Conservation (phyloP, 1,140 invertebrate genomes). For the Dufourea novaeangliae region DNA sequence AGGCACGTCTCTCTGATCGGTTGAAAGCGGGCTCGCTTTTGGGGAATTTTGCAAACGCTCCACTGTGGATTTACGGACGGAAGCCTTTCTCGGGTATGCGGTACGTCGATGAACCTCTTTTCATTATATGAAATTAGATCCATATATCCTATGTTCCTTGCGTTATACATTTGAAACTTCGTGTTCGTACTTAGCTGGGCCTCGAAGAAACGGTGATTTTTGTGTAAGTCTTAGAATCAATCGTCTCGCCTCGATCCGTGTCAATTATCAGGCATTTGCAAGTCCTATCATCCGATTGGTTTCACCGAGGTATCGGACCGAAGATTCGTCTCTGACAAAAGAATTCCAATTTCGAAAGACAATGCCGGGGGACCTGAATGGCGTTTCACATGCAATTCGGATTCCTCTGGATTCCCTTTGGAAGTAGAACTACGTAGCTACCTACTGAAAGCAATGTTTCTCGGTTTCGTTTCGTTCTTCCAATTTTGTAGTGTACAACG, state of each 20-base stretch:
- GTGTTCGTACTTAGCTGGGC: not conserved
- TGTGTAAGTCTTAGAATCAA: slow-evolving; percentile 1
- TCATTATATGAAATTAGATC: too few relatives aligned
- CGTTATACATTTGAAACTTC: slow-evolving; percentile 8
- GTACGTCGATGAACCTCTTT: too few relatives aligned
- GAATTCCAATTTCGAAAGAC: slow-evolving; percentile 5
- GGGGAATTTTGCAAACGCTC: slow-evolving; percentile 4
- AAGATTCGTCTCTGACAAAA: not conserved
- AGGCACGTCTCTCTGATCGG: slow-evolving; percentile 22
- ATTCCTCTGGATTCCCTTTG: not conserved
- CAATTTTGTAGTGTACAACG: not conserved
- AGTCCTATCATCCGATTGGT: not conserved
- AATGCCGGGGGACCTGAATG: not conserved
- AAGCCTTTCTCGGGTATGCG: too few relatives aligned
- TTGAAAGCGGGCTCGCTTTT: slow-evolving; percentile 5
- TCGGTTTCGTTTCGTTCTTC: not conserved
- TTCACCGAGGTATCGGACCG: not conserved
- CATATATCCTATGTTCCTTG: too few relatives aligned
- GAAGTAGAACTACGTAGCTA: not conserved
- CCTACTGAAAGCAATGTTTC: not conserved
- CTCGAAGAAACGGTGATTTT: not conserved
- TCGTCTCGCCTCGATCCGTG: slow-evolving; percentile 48
- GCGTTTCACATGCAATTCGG: not conserved
- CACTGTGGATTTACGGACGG: not conserved
- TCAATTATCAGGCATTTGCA: slow-evolving; percentile 27